phyloP scores from a whole-genome alignment of 1,140 invertebrate species.

The Pygmarrhopalites habei region DNA sequence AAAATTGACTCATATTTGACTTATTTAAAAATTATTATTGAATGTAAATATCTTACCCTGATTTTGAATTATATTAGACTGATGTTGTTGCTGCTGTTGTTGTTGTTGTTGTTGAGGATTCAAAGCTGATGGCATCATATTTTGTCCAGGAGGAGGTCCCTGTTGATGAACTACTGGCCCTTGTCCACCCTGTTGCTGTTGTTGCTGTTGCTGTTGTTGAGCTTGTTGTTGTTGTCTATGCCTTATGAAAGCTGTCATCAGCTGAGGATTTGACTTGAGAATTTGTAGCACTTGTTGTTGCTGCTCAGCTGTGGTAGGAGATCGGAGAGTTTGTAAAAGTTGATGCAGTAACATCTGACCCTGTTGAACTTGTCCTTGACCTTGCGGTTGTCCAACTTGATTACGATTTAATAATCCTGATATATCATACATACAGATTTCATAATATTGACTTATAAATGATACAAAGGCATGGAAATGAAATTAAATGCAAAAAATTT shows the following conservation, averaged over 20 bases:
- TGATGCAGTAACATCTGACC: conserved; percentile 74
- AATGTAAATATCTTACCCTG: conserved; percentile 41
- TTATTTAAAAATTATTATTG: conserved; percentile 7
- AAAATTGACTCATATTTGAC: conserved; percentile 45
- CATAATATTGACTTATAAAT: too few species aligned
- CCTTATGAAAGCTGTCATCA: conserved; percentile 95
- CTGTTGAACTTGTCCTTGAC: conserved; percentile 28
- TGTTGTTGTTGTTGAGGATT: too few species aligned
- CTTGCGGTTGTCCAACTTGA: conserved; percentile 28
- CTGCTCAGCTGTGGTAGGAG: conserved; percentile 81
- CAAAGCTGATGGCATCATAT: conserved; percentile 28
- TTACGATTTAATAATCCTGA: conserved; percentile 23
- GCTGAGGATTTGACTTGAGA: conserved; percentile 85
- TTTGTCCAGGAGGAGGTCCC: conserved; percentile 26
- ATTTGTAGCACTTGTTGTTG: conserved; percentile 88
- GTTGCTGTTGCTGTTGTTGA: conserved; percentile 46
- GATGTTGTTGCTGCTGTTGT: too few species aligned
- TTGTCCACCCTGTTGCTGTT: conserved; percentile 42
- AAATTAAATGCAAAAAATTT: too few species aligned
- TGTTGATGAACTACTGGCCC: conserved; percentile 27
- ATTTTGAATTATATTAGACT: conserved; percentile 53
- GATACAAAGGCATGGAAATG: too few species aligned
- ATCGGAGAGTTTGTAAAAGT: conserved; percentile 79
- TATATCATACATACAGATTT: background rate
- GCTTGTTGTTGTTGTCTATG: conserved; percentile 69